Base-by-base conservation (phyloP, 2,888 invertebrate genomes). In the Cantharis rustica region DNA sequence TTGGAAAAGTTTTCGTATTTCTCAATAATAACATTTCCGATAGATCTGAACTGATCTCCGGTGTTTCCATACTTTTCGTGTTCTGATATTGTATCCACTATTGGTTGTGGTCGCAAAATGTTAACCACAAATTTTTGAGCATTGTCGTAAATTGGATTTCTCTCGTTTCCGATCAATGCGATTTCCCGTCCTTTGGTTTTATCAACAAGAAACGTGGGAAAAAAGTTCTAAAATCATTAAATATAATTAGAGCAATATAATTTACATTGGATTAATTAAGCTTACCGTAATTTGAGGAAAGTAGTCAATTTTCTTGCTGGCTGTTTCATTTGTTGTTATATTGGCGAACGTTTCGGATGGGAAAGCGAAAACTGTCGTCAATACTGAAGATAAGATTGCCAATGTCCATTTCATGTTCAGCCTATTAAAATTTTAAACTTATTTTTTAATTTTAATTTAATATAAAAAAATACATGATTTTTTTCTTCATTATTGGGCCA, bases 11-110 rank as follows among this genome's bases (percentile, higher is more conserved):
- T 91, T 82, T 93, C 93, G 75, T 93, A 92, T 7, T 94, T 93
- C 26, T 90, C 91, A 3, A 95, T 92, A 23, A 95, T 83, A 0
- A 91, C 90, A 73, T 90, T 90, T 0, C 94, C 93, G 23, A 93
- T 87, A 15, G 88, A 88, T 77, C 91, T 91, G 81, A 93, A 93
- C 84, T 91, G 92, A 82, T 93, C 94, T 0, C 93, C 95, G 71
- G 89, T 90, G 84, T 95, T 95, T 16, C 95, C 95, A 85, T 94
- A 95, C 84, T 95, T 95, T 71, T 95, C 95, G 71, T 93, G 90
- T 86, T 95, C 95, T 64, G 88, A 89, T 81, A 94, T 93, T n/a
- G 91, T 91, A 83, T 95, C 95, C 20, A 95, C 91, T 77, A 95
- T 89, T 0, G 95, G 95, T 80, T 91, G 90, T 0, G 94, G 93